A percentile compares a stretch with the other conserved stretches of the same genome.
Evolutionary conservation across 2,888 invertebrate species (phyloP).

Genomic region (Cerastis rubricosa): DNA sequence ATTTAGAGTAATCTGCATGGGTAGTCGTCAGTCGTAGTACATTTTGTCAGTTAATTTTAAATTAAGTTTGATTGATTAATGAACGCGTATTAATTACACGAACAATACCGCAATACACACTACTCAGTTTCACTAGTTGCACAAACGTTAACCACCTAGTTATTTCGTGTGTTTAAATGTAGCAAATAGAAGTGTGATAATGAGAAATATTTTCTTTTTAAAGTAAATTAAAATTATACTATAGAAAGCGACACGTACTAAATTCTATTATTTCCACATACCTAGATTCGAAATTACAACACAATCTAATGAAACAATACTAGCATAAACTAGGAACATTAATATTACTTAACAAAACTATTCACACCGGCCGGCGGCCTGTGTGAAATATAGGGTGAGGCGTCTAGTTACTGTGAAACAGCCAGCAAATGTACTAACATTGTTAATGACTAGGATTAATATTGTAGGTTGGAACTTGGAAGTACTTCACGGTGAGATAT

Average conservation of each 20-base stretch:
- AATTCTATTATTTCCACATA: neutral
- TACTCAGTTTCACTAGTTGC: slow-evolving; percentile 29
- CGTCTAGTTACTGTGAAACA: neutral
- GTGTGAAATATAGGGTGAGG: slow-evolving; percentile 14
- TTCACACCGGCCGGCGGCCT: neutral
- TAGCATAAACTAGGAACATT: slow-evolving; percentile 1
- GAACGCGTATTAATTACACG: slow-evolving; percentile 18
- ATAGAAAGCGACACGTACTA: neutral
- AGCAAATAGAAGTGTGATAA: neutral
- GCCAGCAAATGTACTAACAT: slow-evolving; percentile 5
- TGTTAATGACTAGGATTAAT: slow-evolving; percentile 18
- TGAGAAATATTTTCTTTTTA: neutral
- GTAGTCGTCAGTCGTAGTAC: neutral
- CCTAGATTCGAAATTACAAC: neutral
- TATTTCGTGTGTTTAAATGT: slow-evolving; percentile 3
- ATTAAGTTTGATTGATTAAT: slow-evolving; percentile 14
- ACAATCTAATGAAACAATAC: neutral
- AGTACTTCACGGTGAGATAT: neutral
- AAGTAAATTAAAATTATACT: neutral
- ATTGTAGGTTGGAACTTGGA: neutral
- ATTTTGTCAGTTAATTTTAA: neutral
- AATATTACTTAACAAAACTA: slow-evolving; percentile 5
- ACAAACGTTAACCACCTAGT: neutral
- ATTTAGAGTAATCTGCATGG: neutral
- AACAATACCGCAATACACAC: slow-evolving; percentile 14